These are phyloP conservation scores for Hyperoplus lanceolatus DNA, from an alignment of 2,797 vertebrate genomes.

Conservation along the genomic window DNA sequence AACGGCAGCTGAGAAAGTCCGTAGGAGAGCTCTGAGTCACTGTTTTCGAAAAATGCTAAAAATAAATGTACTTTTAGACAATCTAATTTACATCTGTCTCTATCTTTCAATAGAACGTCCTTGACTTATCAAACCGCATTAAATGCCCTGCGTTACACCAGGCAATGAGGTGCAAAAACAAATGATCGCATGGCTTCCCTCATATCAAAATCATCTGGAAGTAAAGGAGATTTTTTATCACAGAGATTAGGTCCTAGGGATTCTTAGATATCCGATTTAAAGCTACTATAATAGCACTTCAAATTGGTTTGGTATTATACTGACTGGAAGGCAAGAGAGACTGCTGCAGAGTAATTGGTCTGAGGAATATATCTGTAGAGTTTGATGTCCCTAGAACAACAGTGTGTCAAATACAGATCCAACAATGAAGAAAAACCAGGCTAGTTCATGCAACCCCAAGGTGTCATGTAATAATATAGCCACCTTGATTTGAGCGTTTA, in stretches of 20 bases:
- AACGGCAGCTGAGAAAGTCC: neutral
- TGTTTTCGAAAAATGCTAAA: constrained; percentile 14
- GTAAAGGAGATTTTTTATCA: constrained; percentile 57
- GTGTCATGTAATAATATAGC: too few relatives aligned
- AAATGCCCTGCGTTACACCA: constrained; percentile 18
- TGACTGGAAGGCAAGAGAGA: neutral
- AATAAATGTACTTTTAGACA: constrained; percentile 28
- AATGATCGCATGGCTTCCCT: constrained; percentile 33
- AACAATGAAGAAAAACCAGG: neutral
- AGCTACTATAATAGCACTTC: constrained; percentile 53
- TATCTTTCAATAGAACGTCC: constrained; percentile 11
- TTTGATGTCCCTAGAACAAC: neutral
- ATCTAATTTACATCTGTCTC: constrained; percentile 1
- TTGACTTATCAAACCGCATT: constrained; percentile 33
- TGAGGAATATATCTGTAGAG: constrained; percentile 28
- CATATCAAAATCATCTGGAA: constrained; percentile 32
- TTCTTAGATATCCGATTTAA: constrained; percentile 26
- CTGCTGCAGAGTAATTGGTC: constrained; percentile 22
- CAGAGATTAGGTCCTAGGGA: constrained; percentile 47
- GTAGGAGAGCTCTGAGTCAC: constrained; percentile 3
- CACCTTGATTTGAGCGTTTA: neutral
- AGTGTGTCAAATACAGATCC: neutral
- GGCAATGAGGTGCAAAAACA: constrained; percentile 21
- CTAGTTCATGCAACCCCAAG: too few relatives aligned
- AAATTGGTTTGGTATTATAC: constrained; percentile 60